Evolutionary conservation across 2,888 invertebrate genomes (phyloP), one percentile per base, ranked within the genome.

Genomic region (Nephrotoma guestfalica): DNA sequence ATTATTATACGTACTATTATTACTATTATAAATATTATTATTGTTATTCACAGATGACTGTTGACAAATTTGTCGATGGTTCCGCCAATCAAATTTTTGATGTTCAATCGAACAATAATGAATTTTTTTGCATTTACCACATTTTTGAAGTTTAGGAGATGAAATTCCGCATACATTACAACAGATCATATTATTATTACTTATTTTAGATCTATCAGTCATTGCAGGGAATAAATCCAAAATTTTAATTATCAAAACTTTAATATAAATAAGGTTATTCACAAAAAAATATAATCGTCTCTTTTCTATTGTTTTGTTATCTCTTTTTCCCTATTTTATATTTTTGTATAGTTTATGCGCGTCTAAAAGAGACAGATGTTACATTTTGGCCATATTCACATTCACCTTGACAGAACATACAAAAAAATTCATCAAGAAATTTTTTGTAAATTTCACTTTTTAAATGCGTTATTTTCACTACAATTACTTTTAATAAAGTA

Each of bases 91-190:
- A 87, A 93, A 91, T 90, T 94, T 94, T 89, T 96, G 96, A 89
- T 96, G 96, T 4, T 94, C 94, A 88, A 93, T 93, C 71, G 94
- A 93, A 90, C 96, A 96, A 90, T 96, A 96, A 89, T 93, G 94
- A 0, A 94, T 94, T 11, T 93, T 91, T 88, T 93, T 94, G 90
- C 96, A 96, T 7, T 94, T 94, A 84, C 94, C 93, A 88, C 96
- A 96, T 87, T 93, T 93, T 88, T 94, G 93, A 15, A 57, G 51
- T 57, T 57, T 57, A 18, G 51, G 51, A 6, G 51, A 57, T 57
- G 51, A 57, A 6, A 57, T 57, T 15, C 51, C 51, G 7, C 51
- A 57, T 57, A 57, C 51, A 57, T 57, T 57, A 57, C 51, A 57
- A 57, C 51, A 57, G 51, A 15, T 57, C 15, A 57, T 57, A 57